A percentile compares a stretch with the other conserved stretches of the same genome.
Evolutionary conservation across 2,888 invertebrate species (phyloP).

Genomic region (Zootermopsis nevadensis): DNA sequence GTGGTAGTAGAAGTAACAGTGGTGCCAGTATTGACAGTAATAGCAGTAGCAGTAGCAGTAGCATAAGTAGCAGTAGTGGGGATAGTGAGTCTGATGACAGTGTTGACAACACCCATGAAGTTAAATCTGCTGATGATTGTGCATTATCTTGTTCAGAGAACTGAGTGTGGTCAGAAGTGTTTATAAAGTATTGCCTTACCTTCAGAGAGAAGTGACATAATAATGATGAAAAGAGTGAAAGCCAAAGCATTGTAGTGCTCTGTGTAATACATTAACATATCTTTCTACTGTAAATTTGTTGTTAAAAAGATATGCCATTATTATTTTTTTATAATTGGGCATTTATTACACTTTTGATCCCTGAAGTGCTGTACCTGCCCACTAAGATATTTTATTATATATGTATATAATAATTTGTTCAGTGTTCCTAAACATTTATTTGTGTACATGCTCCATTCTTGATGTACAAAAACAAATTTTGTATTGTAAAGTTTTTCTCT

Average conservation of each 20-base stretch:
- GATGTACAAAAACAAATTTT: constrained; percentile 9
- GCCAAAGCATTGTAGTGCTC: constrained; percentile 12
- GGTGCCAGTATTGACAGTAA: background rate
- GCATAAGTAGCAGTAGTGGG: constrained; percentile 18
- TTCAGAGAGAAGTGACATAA: constrained; percentile 3
- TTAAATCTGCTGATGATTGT: constrained; percentile 2
- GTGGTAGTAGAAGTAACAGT: constrained; percentile 21
- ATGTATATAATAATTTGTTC: constrained; percentile 1
- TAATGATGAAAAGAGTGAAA: background rate
- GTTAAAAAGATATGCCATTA: constrained; percentile 30
- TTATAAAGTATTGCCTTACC: constrained; percentile 7
- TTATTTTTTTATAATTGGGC: constrained; percentile 32
- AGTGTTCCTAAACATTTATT: constrained; percentile 15
- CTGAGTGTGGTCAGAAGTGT: background rate
- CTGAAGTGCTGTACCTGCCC: background rate
- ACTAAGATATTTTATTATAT: constrained; percentile 20
- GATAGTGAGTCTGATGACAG: constrained; percentile 39
- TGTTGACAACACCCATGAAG: constrained; percentile 8
- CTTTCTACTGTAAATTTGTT: constrained; percentile 34
- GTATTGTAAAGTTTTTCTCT: constrained; percentile 25
- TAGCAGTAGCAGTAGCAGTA: constrained; percentile 13
- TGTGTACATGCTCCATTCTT: constrained; percentile 3
- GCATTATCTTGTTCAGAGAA: constrained; percentile 23
- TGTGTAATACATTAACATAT: constrained; percentile 32
- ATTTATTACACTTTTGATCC: background rate